Evolutionary conservation across 2,797 vertebrate genomes (phyloP), one percentile per base, ranked within the genome.

Genomic region (Leptoclinus maculatus): DNA sequence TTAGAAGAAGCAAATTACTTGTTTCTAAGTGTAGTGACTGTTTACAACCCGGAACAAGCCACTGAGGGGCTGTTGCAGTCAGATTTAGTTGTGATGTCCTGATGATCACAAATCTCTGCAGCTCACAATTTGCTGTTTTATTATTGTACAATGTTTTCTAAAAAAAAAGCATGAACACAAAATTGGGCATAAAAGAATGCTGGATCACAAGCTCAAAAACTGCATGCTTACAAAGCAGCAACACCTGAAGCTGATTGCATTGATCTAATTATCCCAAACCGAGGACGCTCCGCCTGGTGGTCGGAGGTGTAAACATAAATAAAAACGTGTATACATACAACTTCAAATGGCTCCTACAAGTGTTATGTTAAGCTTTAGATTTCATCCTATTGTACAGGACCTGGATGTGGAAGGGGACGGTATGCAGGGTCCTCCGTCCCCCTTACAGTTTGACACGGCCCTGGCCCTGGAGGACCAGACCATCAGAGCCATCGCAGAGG

Each of bases 331-430:
- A 4, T 17, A 39, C 16, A 11, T 34, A 36, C 1, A 53, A 53
- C 51, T 54, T n/a, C 8, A 65, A 65, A 65, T 43, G 25, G 32
- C 21, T 63, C 2, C 10, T 62, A 32, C 14, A 34, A 39, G 39
- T 23, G 45, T 36, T 21, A 2, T 25, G 38, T 62, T 14, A n/a
- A 77, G 23, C 43, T 68, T 43, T 41, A 16, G 74, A 47, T 49
- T 54, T 81, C 6, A 57, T 65, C n/a, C 1, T 81, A 78, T 79
- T 80, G 21, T 25, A 16, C 80, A 99, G 97, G 97, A 99, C 89
- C 93, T 99, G 92, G 98, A 99, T 47, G 97, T 99, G 88, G 98
- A 98, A 83, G 98, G 98, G 0, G 98, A 99, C 0, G 96, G 97
- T 0, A 93, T 97, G 95, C 97, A 98, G 87, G 97, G 97, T 16